Evolutionary conservation across 1,140 invertebrate species (phyloP).

Genomic region (Dinothrombium tinctorium): DNA sequence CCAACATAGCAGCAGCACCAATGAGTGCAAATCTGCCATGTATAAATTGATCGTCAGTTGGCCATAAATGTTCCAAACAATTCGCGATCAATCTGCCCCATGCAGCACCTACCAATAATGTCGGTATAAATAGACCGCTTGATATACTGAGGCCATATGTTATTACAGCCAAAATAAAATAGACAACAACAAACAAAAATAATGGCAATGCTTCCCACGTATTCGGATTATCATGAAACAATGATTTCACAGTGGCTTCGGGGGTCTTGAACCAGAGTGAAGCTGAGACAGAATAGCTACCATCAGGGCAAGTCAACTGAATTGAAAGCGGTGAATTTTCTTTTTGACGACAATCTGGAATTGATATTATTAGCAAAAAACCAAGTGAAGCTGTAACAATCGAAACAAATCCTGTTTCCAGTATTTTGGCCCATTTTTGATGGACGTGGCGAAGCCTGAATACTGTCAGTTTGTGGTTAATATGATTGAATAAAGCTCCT

Average conservation of each 20-base stretch:
- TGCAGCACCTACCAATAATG: slow-evolving; percentile 73
- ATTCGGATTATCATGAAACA: slow-evolving; percentile 50
- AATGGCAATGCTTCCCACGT: slow-evolving; percentile 59
- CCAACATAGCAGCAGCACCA: slow-evolving; percentile 82
- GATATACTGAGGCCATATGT: slow-evolving; percentile 88
- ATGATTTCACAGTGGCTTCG: slow-evolving; percentile 65
- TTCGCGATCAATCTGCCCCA: slow-evolving; percentile 65
- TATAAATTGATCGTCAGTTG: slow-evolving; percentile 16
- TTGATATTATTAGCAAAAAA: slow-evolving; percentile 61
- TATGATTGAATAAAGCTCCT: slow-evolving; percentile 74
- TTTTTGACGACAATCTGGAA: slow-evolving; percentile 48
- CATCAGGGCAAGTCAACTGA: slow-evolving; percentile 68
- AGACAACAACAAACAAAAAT: slow-evolving; percentile 52
- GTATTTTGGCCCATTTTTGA: slow-evolving; percentile 43
- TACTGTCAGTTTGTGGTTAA: slow-evolving; percentile 70
- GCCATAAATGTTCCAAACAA: slow-evolving; percentile 3
- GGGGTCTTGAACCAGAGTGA: slow-evolving; percentile 92
- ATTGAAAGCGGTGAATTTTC: slow-evolving; percentile 13
- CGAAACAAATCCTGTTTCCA: slow-evolving; percentile 66
- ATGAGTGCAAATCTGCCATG: slow-evolving; percentile 79
- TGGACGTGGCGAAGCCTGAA: slow-evolving; percentile 53
- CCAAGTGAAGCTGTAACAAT: slow-evolving; percentile 54
- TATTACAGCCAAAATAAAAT: slow-evolving; percentile 68
- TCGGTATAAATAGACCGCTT: slow-evolving; percentile 90
- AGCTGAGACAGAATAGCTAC: slow-evolving; percentile 67